Percentiles rank a stretch among this genome's conserved stretches.
Conservation (phyloP, 2,888 invertebrate species). For the Uloborus plumipes region DNA sequence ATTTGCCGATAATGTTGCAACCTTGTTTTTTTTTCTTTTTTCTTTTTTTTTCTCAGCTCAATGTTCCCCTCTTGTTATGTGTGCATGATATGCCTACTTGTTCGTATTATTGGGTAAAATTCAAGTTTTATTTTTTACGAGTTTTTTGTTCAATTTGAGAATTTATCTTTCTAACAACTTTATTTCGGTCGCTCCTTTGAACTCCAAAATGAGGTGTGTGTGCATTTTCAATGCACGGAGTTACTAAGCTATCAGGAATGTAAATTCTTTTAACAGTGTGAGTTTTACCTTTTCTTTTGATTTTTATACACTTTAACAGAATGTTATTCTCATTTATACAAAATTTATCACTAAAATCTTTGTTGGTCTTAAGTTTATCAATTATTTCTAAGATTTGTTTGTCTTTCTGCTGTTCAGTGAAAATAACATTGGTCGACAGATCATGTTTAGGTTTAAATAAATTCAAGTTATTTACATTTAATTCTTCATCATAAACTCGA, state of each 20-base stretch:
- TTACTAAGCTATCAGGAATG: neutral
- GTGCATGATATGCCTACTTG: no score
- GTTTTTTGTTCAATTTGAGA: no score
- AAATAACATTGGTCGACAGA: neutral
- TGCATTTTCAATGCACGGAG: neutral
- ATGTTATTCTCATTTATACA: neutral
- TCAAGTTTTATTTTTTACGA: no score
- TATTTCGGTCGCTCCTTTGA: no score
- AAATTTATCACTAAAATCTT: no score
- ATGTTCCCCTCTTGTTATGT: no score
- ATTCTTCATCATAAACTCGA: neutral
- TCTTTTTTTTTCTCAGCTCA: no score
- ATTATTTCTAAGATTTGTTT: neutral
- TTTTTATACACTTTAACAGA: neutral
- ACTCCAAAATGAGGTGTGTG: neutral
- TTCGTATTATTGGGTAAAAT: no score
- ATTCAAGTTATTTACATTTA: neutral
- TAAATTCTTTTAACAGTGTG: neutral
- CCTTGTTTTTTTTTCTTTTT: no score
- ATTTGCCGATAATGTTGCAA: no score
- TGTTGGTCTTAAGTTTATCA: neutral
- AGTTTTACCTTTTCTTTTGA: neutral
- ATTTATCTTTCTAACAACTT: no score
- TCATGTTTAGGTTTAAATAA: neutral
- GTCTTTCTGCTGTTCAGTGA: neutral